These are phyloP conservation scores for Drosophila tristis DNA, from an alignment of 1,140 invertebrate genomes.

Conservation along the genomic window DNA sequence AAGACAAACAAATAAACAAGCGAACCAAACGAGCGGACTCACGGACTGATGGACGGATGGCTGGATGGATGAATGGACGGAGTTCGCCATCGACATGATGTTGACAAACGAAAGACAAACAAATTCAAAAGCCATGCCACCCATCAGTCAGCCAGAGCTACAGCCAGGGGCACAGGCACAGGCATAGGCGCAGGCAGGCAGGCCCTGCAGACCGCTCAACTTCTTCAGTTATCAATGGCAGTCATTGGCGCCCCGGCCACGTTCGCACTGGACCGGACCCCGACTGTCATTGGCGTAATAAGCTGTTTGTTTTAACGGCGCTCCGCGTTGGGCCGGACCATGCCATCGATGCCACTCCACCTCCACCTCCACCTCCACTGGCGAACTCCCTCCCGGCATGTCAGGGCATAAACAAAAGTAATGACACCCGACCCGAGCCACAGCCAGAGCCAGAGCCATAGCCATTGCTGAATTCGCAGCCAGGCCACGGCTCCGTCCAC, in stretches of 20 bases:
- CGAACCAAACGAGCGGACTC: constrained; percentile 27
- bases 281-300: constrained; percentile 77
- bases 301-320: constrained; percentile 83
- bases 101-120: constrained; percentile 75
- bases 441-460: neutral
- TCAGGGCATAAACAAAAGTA: constrained; percentile 75
- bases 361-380: constrained; percentile 24
- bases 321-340: constrained; percentile 33
- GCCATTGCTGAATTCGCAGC: neutral
- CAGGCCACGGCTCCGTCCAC: constrained; percentile 4
- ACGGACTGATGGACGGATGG: constrained; percentile 5
- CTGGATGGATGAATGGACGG: neutral
- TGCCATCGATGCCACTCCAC: neutral
- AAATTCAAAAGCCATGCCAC: constrained; percentile 64
- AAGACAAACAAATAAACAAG: constrained; percentile 73
- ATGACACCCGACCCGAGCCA: constrained; percentile 48
- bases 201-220: constrained; percentile 23
- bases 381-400: constrained; percentile 20
- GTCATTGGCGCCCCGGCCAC: constrained; percentile 58
- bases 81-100: constrained; percentile 39
- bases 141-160: constrained; percentile 20
- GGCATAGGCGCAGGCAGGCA: constrained; percentile 4
- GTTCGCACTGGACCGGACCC: constrained; percentile 1
- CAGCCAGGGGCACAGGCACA: neutral
- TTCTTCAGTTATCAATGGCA: constrained; percentile 70